Conservation (phyloP, 2,888 invertebrate species). For the Drosophila infuscata region DNA sequence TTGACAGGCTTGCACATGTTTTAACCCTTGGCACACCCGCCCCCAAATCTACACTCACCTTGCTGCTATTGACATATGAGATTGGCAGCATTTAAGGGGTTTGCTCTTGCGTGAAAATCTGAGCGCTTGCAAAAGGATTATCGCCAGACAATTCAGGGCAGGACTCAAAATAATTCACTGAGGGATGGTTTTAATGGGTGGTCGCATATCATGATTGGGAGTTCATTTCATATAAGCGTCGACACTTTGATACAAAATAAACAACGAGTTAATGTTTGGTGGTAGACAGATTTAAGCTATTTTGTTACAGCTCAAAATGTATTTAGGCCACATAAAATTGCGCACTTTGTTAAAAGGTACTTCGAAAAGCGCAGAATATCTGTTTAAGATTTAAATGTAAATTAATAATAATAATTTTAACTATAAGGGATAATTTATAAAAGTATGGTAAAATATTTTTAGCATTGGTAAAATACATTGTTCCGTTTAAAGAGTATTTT, state of each 20-base stretch:
- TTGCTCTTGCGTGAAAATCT: conserved; percentile 78
- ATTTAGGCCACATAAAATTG: not conserved
- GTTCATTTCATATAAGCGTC: conserved; percentile 29
- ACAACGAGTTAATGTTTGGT: conserved; percentile 1
- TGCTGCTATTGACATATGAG: conserved; percentile 82
- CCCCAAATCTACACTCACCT: conserved; percentile 6
- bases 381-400: not conserved
- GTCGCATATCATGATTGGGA: conserved; percentile 11
- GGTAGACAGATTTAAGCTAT: not conserved
- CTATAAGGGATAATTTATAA: not conserved
- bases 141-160: conserved; percentile 26
- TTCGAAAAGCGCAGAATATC: not conserved
- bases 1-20: conserved; percentile 62
- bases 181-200: conserved; percentile 22
- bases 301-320: not conserved
- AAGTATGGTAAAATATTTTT: not conserved
- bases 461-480: not conserved
- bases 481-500: not conserved
- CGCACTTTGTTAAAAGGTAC: not conserved
- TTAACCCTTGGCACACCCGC: conserved; percentile 13
- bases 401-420: not conserved
- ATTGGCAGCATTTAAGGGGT: conserved; percentile 65
- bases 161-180: conserved; percentile 5
- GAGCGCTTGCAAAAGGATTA: conserved; percentile 79
- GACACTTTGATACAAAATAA: conserved; percentile 25